Evolutionary conservation across 2,888 invertebrate genomes (phyloP), one percentile per base, ranked within the genome.

Genomic region (Pammene aurita): DNA sequence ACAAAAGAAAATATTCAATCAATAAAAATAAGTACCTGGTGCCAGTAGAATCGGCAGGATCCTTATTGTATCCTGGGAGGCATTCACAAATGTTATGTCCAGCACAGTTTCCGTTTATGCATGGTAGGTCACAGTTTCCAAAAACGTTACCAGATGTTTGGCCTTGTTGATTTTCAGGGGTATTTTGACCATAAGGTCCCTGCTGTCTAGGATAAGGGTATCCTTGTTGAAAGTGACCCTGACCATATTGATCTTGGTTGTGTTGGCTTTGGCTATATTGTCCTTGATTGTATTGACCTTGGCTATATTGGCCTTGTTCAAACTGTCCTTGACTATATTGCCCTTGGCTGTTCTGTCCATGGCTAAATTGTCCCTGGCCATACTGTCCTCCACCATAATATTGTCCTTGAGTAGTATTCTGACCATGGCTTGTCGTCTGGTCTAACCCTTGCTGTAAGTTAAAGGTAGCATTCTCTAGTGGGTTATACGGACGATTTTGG

Each of bases 91-190:
- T 79, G 70, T 89, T 85, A 0, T 78, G 78, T 64, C 78, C 85
- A 9, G 93, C 92, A 80, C 96, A 96, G 38, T 93, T 87, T 16
- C 95, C 96, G 75, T 96, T 96, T 63, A 94, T 81, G 75, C 96
- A 96, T 9, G 94, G 94, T 34, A 91, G 87, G 5, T 94, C 92
- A 78, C 96, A 96, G n/a, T 87, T 68, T n/a, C 65, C 56, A 7
- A 58, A 69, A 16, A 5, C n/a, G 13, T 62, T 62, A 38, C 50
- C 41, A 11, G 50, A 52, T 6, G 50, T 50, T 41, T 50, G 61
- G 0, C 58, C 58, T 58, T 16, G 48, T 57, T 54, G 34, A 34
- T n/a, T 34, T 9, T 34, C 58, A 1, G n/a, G 0, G n/a, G 10
- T 13, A 41, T 62, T 44, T n/a, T 64, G 64, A 26, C 46, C 56